These are phyloP conservation scores for Zelleria hepariella DNA, from an alignment of 2,888 invertebrate genomes.

Conservation along the genomic window DNA sequence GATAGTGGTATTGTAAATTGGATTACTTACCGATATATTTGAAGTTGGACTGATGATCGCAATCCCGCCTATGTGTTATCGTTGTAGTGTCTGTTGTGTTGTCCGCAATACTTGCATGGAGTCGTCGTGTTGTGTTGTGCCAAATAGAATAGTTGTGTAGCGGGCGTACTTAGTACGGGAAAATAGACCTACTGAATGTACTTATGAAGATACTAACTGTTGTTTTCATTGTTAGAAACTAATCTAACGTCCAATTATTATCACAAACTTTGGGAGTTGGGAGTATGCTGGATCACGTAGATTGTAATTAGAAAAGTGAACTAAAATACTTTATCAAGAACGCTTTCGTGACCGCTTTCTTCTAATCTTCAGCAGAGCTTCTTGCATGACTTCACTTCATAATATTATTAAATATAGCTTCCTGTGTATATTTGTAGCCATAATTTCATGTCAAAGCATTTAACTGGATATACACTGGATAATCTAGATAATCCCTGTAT, in stretches of 20 bases:
- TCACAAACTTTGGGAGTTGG: too few species aligned
- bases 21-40: background rate
- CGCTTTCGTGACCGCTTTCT: background rate
- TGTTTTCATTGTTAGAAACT: too few species aligned
- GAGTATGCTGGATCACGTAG: background rate
- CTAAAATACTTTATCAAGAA: background rate
- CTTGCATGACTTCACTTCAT: background rate
- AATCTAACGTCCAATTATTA: too few species aligned
- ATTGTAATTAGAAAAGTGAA: background rate
- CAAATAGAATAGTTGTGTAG: background rate
- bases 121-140: background rate
- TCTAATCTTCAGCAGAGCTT: background rate
- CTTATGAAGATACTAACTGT: too few species aligned
- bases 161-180: background rate
- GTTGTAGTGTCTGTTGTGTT: constrained; percentile 43
- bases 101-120: background rate
- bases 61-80: constrained; percentile 56
- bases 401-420: background rate
- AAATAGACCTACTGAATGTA: background rate
- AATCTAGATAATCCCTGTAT: too few species aligned
- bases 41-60: constrained; percentile 57
- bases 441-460: too few species aligned
- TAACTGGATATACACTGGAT: too few species aligned
- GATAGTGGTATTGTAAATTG: background rate
- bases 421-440: too few species aligned